Base-by-base conservation (phyloP, 2,888 invertebrate species). In the Cataglyphis livida region DNA sequence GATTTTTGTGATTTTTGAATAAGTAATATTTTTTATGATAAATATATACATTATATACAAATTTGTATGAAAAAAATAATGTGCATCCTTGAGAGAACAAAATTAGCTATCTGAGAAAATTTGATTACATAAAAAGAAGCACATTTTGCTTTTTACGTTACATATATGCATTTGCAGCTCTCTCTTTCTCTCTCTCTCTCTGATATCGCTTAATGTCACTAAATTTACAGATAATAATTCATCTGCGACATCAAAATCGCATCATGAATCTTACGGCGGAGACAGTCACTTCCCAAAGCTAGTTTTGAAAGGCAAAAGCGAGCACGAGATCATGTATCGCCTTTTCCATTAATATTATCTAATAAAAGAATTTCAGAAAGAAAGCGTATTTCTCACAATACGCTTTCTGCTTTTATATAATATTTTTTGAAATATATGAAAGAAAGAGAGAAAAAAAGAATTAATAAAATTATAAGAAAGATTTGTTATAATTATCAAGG, bases 151-250 rank as follows among this genome's bases (percentile, higher is more conserved):
- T 44, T 18, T 74, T 21, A 44, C 18, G 10, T 10, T 64, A 25
- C 48, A 74, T 62, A 41, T 44, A 18, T 64, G 54, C 54, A 38
- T 28, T 61, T 10, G 25, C n/a, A 3, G 15, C 54, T 38, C 51
- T 61, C 41, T 48, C 48, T 48, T 1, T 48, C 48, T 48, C 44
- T 44, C 51, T 48, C 48, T 48, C 44, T 44, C 51, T 51, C 2
- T 1, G 73, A 73, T 21, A 64, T 73, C 38, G 41, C n/a, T 64
- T 73, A 41, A 81, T 21, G 21, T 35, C 35, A 41, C 21, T 70
- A 51, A 48, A 70, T 81, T 81, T 54, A 38, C 25, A 51, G 54
- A 81, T 51, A 74, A 54, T 81, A 81, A 81, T 81, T 81, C 73
- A 73, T 38, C 54, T 21, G 44, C 21, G 62, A 41, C 62, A 73